Conservation (phyloP, 2,888 invertebrate genomes). For the Caenorhabditis afra region DNA sequence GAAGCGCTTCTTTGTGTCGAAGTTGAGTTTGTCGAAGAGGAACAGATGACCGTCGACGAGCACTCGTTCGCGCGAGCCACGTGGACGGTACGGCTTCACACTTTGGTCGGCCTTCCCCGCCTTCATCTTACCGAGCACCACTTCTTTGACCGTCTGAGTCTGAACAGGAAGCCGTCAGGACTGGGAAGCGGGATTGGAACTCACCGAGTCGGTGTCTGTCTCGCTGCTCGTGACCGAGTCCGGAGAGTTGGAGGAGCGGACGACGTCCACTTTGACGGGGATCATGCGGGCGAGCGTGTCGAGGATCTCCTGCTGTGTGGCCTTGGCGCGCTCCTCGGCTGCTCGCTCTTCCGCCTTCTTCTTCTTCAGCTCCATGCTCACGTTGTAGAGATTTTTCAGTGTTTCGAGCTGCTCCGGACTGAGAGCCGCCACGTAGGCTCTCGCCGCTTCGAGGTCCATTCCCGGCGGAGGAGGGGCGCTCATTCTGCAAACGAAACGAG, state of each 20-base stretch:
- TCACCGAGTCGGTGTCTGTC: neutral
- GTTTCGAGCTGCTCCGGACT: conserved; percentile 3
- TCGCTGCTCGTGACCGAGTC: conserved; percentile 10
- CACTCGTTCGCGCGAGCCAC: conserved; percentile 20
- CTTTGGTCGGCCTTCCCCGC: too few relatives aligned
- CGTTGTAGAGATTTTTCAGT: conserved; percentile 12
- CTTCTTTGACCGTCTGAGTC: conserved; percentile 42
- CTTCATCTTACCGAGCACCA: conserved; percentile 26
- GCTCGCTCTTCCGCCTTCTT: neutral
- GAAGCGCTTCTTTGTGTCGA: conserved; percentile 42
- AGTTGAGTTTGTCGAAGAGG: conserved; percentile 33
- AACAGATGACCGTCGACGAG: conserved; percentile 21
- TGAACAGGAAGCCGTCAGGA: neutral
- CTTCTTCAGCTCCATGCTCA: neutral
- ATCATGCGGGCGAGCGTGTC: conserved; percentile 10
- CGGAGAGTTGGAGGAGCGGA: conserved; percentile 27
- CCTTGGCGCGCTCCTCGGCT: neutral
- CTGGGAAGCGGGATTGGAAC: neutral
- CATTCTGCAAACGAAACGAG: conserved; percentile 16
- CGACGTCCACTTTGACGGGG: conserved; percentile 34
- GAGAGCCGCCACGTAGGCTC: conserved; percentile 8
- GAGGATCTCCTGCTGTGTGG: conserved; percentile 31
- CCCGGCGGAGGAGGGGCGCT: neutral
- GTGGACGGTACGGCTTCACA: conserved; percentile 20
- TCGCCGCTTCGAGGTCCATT: conserved; percentile 7